Base-by-base conservation (phyloP, 2,113 vertebrate genomes). In the Polyodon spathula region DNA sequence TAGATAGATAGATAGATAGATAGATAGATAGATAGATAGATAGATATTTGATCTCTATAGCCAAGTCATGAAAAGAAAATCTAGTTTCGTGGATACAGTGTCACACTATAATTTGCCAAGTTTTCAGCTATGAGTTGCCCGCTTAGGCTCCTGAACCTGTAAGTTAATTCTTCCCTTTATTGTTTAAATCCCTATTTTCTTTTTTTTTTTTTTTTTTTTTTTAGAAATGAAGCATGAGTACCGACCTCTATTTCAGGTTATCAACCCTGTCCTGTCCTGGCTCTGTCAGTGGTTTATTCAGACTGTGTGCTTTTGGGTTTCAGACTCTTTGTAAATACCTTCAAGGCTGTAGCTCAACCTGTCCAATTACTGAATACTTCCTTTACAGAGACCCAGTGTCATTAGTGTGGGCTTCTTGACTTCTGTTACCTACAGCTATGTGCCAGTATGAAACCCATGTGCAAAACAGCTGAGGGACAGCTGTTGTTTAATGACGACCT, bases 211-310 rank as follows among this genome's bases (percentile, higher is more conserved):
- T 54, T 16, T 7, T 27, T 61, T 51, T 38, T n/a, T 5, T 6
- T 6, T 53, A 6, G 5, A 8, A 53, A 53, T 53, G 4, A n/a
- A n/a, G n/a, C n/a, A n/a, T n/a, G n/a, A n/a, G 62, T 61, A 71
- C 78, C 62, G 78, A 88, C 86, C 84, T 82, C 76, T 61, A 71
- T 60, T 64, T 15, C 39, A 46, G 68, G 58, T 70, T 65, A 67
- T 63, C 64, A 69, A 63, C 68, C 76, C 76, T 75, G 78, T 63
- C 71, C 61, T 69, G 73, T 66, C 65, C 44, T 64, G 63, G 64
- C 50, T 66, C 58, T 59, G 61, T 52, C 39, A 39, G 54, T 71
- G 56, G 71, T 66, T 63, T 56, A 66, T 63, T 58, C 64, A 70
- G 62, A 77, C 66, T 79, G 65, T 56, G 38, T 58, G 71, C 58